phyloP scores from a whole-genome alignment of 1,140 invertebrate genomes.

The Drosophila teissieri region DNA sequence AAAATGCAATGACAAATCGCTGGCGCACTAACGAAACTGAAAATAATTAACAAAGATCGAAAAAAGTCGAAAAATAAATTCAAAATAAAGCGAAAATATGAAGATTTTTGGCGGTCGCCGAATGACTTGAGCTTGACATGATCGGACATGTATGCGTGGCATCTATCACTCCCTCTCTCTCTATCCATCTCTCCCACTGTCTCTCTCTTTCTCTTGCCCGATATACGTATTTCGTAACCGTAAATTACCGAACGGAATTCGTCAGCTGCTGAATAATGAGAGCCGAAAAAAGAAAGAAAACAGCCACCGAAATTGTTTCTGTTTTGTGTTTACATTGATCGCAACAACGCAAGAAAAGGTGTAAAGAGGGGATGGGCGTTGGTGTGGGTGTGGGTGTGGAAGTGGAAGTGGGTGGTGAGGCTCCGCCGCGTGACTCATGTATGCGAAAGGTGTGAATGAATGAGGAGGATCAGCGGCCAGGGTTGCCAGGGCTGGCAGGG shows the following conservation, averaged over 20 bases:
- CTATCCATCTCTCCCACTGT: neutral
- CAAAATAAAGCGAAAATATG: slow-evolving; percentile 38
- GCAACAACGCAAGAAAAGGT: slow-evolving; percentile 47
- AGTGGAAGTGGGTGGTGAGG: slow-evolving; percentile 18
- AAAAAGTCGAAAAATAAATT: slow-evolving; percentile 23
- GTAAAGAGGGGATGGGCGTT: slow-evolving; percentile 27
- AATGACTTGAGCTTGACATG: slow-evolving; percentile 52
- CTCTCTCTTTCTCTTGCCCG: neutral
- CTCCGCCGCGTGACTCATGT: slow-evolving; percentile 35
- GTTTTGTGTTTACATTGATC: slow-evolving; percentile 53
- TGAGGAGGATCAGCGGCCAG: slow-evolving; percentile 40
- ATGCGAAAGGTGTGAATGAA: slow-evolving; percentile 49
- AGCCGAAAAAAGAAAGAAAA: slow-evolving; percentile 37
- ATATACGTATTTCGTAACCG: slow-evolving; percentile 68
- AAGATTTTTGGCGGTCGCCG: slow-evolving; percentile 55
- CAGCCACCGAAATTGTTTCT: slow-evolving; percentile 39
- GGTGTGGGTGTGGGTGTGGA: slow-evolving; percentile 40
- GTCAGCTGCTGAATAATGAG: slow-evolving; percentile 54
- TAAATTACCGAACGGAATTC: slow-evolving; percentile 76
- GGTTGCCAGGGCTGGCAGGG: slow-evolving; percentile 13
- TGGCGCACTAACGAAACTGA: slow-evolving; percentile 42
- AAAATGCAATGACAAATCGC: slow-evolving; percentile 50
- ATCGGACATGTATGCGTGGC: slow-evolving; percentile 47
- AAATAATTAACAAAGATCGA: slow-evolving; percentile 44
- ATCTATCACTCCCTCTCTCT: slow-evolving; percentile 7